Evolutionary conservation across 2,797 vertebrate genomes (phyloP), one percentile per base, ranked within the genome.

Genomic region (Enteromius trimaculatus): DNA sequence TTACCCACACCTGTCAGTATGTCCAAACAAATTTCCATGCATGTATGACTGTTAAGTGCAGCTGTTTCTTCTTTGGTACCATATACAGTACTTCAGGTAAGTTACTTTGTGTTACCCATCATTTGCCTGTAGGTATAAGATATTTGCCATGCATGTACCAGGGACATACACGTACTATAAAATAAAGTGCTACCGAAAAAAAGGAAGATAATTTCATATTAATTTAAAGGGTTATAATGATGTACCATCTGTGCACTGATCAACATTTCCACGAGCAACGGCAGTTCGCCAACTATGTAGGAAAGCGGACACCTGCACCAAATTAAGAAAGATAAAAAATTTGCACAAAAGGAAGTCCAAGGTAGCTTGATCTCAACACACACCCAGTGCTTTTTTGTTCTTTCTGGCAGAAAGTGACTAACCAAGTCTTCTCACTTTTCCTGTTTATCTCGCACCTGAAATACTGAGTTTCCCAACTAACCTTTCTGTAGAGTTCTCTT

Each of bases 161-260:
- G 6, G 37, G 37, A 37, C 6, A 6, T 37, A 37, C 37, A 37
- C 37, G 3, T 42, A 42, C 10, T 42, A 10, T 42, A 42, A 42
- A 42, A 42, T 42, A 42, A 42, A 10, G 42, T 42, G 42, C 42
- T 42, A 42, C 42, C 42, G 10, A 42, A 11, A 49, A 29, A 31
- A 23, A 4, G 2, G n/a, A 39, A 21, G 3, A 13, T 21, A 55
- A 39, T 70, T 5, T 9, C 11, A 19, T 42, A 21, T 21, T 58
- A 17, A 23, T 23, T 21, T 14, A n/a, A 79, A 51, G 3, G 29
- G 6, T 66, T 66, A 31, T 49, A 58, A 26, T 69, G n/a, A 29
- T 58, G 6, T 60, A 47, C 51, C 79, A 80, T 80, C 51, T 80
- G 23, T 55, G 37, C 37, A 23, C 34, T 34, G 11, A 42, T 70